Conservation (phyloP, 2,113 vertebrate species). For the Bambusicola thoracicus region DNA sequence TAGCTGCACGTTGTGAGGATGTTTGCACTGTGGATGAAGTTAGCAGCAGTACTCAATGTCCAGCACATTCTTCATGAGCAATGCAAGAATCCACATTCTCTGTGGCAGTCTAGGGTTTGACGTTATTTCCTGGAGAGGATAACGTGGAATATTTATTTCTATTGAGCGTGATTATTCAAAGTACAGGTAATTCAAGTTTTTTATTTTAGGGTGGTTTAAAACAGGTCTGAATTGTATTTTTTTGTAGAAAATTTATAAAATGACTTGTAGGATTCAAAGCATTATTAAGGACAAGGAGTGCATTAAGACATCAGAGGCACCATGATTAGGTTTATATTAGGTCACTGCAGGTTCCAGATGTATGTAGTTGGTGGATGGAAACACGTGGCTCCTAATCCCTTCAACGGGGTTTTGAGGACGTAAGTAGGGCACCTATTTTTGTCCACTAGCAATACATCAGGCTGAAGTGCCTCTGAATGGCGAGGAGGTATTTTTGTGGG, state of each 20-base stretch:
- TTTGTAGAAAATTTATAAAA: not conserved
- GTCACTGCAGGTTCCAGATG: not conserved
- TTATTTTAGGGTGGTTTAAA: not conserved
- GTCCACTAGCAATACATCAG: not conserved
- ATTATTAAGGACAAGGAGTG: not conserved
- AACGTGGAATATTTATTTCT: not conserved
- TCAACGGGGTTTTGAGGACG: not conserved
- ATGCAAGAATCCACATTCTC: not conserved
- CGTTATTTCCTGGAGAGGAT: not conserved
- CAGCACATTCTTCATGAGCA: not conserved
- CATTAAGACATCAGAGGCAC: not conserved
- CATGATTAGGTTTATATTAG: not conserved
- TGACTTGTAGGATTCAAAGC: not conserved
- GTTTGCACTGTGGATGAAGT: not conserved
- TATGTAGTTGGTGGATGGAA: not conserved
- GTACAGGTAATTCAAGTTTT: not conserved
- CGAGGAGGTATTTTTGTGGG: not conserved
- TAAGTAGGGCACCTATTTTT: conserved; percentile 13
- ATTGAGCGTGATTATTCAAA: not conserved
- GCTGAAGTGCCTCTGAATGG: not conserved
- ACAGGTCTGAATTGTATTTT: not conserved
- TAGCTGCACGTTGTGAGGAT: fast-evolving
- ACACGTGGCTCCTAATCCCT: not conserved
- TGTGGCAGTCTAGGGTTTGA: not conserved
- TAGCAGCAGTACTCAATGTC: not conserved